Evolutionary conservation across 35 echinoderm and acorn worm species (phyloP).

Genomic region (Apostichopus japonicus): DNA sequence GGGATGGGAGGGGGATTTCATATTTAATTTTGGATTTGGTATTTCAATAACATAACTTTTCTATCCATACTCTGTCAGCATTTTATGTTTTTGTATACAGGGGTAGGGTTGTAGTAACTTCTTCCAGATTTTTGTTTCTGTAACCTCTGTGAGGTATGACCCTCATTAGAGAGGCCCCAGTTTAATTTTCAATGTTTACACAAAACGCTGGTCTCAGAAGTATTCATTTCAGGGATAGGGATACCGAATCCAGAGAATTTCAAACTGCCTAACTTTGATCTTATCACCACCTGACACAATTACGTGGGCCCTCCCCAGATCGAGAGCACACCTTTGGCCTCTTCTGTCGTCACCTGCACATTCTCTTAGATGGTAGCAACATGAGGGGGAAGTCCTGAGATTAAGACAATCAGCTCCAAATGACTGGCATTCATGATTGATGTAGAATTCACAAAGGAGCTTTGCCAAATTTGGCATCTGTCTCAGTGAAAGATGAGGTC

Average conservation of each 20-base stretch:
- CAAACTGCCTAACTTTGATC: neutral
- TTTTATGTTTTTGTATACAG: too few relatives aligned
- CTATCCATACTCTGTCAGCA: too few relatives aligned
- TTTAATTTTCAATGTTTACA: neutral
- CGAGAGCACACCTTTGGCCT: conserved; percentile 9
- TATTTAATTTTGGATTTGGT: too few relatives aligned
- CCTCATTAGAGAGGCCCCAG: neutral
- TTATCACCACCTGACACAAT: conserved; percentile 54
- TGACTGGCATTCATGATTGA: conserved; percentile 32
- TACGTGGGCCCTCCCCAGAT: neutral
- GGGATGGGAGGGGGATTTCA: too few relatives aligned
- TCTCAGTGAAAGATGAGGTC: neutral
- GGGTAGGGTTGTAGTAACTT: too few relatives aligned
- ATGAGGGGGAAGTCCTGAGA: neutral
- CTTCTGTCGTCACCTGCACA: neutral
- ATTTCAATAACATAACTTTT: too few relatives aligned
- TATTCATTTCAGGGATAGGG: neutral
- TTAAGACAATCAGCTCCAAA: neutral
- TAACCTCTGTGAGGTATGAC: neutral
- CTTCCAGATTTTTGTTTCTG: neutral
- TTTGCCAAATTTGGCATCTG: neutral
- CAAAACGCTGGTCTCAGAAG: neutral
- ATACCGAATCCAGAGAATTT: neutral
- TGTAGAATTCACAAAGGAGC: neutral
- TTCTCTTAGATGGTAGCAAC: neutral